Base-by-base conservation (phyloP, 2,797 vertebrate species). In the Brachyalestes nurse region DNA sequence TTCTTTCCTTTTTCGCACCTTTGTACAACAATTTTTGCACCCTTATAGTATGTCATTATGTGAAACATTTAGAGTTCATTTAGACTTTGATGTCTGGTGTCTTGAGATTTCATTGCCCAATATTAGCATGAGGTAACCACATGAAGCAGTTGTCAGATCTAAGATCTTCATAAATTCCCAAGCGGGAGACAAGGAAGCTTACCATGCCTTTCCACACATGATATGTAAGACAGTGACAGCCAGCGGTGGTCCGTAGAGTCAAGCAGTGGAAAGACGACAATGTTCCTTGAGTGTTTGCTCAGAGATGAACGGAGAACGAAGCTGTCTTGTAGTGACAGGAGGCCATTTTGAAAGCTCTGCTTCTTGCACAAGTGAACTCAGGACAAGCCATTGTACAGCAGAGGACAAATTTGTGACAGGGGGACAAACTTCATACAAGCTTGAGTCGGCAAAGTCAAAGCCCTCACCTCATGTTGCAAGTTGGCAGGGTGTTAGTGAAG, bases 401-500 rank as follows among this genome's bases (percentile, higher is more conserved):
- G 72, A 86, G 85, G 83, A 86, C 83, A 70, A 38, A 77, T 82
- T 66, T 73, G 64, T 85, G 85, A 85, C 75, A 69, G 76, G 69
- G 74, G 81, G 71, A 83, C 70, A 77, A 85, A 85, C 83, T 85
- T 87, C 23, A 85, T 83, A 85, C 57, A n/a, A 79, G 83, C 55
- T 58, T 76, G 66, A 81, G 75, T 74, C 62, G 47, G 70, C 81
- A 82, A 82, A 78, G 81, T 82, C 81, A 82, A 78, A 78, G 75
- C 51, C 61, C 83, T 79, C 69, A 60, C 51, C 53, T 82, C 65
- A 80, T 72, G 78, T 61, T 61, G 67, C 66, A 49, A 55, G 76
- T 72, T 79, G 82, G 82, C 72, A 55, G 13, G 21, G 57, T 74
- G 53, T 80, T 81, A 64, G 82, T 5, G 70, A 86, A 86, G 82